Percentiles rank a stretch among this genome's conserved stretches.
Evolutionary conservation across 2,113 vertebrate genomes (phyloP).

Genomic region (Dolichotis patagonum): DNA sequence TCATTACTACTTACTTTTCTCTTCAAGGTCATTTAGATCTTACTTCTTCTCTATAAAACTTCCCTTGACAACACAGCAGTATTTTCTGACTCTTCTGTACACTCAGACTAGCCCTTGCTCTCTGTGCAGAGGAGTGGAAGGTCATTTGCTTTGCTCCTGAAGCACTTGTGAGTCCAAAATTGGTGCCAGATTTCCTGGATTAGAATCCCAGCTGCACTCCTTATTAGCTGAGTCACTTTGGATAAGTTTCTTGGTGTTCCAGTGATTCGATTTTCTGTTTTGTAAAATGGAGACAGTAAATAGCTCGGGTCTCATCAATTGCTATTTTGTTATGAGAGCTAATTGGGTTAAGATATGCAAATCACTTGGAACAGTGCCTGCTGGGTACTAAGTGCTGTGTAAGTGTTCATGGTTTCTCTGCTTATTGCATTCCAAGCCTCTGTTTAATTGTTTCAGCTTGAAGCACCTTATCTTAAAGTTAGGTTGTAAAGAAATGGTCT

Average conservation of each 20-base stretch:
- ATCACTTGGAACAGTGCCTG: background rate
- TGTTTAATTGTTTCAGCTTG: background rate
- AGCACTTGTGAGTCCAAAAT: background rate
- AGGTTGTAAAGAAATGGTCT: background rate
- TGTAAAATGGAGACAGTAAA: background rate
- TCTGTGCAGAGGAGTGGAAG: background rate
- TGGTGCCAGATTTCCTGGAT: background rate
- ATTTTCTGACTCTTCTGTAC: background rate
- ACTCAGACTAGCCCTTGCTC: background rate
- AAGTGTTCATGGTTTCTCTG: slow-evolving; percentile 1
- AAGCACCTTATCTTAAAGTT: slow-evolving; percentile 4
- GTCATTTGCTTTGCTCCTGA: background rate
- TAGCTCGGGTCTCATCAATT: background rate
- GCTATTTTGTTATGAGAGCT: background rate
- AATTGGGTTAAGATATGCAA: slow-evolving; percentile 35
- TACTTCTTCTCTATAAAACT: background rate
- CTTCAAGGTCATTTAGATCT: background rate
- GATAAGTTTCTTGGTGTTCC: background rate
- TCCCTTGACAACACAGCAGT: background rate
- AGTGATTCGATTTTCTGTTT: background rate
- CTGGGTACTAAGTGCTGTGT: background rate
- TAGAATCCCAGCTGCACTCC: background rate
- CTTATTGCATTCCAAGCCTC: background rate
- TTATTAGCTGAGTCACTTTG: background rate
- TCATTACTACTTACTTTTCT: background rate